Percentiles rank a stretch among this genome's conserved stretches.
Evolutionary conservation across 2,797 vertebrate species (phyloP).

Genomic region (Cossypha heuglini): DNA sequence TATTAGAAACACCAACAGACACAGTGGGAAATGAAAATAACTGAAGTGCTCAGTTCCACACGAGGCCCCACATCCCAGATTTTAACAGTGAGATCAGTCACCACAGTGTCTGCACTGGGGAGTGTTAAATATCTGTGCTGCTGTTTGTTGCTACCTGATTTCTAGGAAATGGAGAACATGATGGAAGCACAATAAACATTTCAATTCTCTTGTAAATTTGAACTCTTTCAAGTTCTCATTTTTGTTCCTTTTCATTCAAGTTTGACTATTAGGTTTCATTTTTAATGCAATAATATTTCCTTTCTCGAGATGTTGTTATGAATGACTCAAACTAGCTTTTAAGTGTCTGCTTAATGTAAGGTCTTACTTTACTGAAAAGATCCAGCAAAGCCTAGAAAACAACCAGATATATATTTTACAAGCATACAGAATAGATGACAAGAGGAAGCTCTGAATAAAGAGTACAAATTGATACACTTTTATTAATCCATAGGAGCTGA

Average conservation of each 20-base stretch:
- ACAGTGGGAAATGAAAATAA: neutral
- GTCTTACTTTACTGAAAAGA: neutral
- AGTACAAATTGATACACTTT: neutral
- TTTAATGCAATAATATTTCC: neutral
- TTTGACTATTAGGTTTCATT: neutral
- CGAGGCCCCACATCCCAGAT: neutral
- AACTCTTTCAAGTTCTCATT: neutral
- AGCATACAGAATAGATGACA: neutral
- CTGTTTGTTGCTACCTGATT: neutral
- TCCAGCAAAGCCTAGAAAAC: neutral
- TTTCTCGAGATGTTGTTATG: neutral
- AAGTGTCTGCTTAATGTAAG: neutral
- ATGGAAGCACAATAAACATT: neutral
- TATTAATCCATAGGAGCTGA: neutral
- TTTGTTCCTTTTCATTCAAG: neutral
- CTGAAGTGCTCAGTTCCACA: neutral
- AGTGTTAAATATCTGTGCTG: neutral
- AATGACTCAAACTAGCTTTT: neutral
- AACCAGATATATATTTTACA: neutral
- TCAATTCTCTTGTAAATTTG: neutral
- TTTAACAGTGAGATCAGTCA: neutral
- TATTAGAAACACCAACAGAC: neutral
- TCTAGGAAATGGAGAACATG: neutral
- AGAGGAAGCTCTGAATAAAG: neutral
- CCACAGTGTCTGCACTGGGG: neutral